These are phyloP conservation scores for Syritta pipiens DNA, from an alignment of 2,888 invertebrate species.

Conservation along the genomic window DNA sequence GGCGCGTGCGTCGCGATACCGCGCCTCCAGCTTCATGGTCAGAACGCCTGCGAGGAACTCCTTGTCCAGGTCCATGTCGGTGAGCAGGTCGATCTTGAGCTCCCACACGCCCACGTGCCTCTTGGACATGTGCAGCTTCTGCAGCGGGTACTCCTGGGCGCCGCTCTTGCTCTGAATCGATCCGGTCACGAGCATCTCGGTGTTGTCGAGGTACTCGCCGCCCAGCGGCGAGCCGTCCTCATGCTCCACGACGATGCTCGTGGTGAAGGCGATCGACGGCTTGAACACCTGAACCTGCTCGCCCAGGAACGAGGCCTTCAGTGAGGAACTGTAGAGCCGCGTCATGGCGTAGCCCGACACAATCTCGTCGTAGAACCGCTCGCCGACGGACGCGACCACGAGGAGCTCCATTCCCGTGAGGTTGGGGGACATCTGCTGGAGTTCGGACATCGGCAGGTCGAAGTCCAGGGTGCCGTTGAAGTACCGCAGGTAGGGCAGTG, in stretches of 20 bases:
- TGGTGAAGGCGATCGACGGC: constrained; percentile 91
- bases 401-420: constrained; percentile 87
- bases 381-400: constrained; percentile 90
- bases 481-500: constrained; percentile 85
- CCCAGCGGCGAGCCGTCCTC: constrained; percentile 91
- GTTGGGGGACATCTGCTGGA: constrained; percentile 81
- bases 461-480: constrained; percentile 92
- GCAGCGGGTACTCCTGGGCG: constrained; percentile 82
- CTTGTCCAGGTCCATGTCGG: constrained; percentile 80
- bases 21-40: constrained; percentile 84
- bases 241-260: constrained; percentile 91
- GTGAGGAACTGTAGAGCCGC: constrained; percentile 89
- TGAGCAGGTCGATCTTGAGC: constrained; percentile 86
- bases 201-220: constrained; percentile 82
- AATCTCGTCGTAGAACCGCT: constrained; percentile 87
- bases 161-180: constrained; percentile 81
- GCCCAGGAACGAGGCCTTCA: constrained; percentile 89
- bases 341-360: constrained; percentile 91
- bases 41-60: constrained; percentile 83
- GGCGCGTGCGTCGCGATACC: constrained; percentile 84
- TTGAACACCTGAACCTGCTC: constrained; percentile 94
- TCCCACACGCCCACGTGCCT: constrained; percentile 88
- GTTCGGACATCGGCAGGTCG: constrained; percentile 88
- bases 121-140: constrained; percentile 82
- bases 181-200: constrained; percentile 84